Percentiles rank a stretch among this genome's conserved stretches.
phyloP scores from a whole-genome alignment of 2,797 vertebrate genomes.

The Pseudomugil gertrudae region DNA sequence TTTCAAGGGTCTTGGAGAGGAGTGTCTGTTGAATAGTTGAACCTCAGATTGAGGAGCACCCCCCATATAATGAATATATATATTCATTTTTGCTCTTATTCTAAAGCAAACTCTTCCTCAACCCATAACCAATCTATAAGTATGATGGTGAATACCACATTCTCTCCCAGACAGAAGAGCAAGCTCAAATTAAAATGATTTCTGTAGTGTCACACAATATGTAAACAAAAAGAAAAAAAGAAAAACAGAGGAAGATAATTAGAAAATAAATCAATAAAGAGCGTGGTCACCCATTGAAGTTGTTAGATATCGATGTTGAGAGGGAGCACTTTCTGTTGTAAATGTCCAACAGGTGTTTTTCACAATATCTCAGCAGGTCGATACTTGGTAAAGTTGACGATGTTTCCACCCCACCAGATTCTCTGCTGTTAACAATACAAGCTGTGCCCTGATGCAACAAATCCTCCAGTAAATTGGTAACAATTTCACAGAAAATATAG shows the following conservation, averaged over 20 bases:
- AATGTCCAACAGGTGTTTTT: constrained; percentile 30
- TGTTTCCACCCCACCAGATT: constrained; percentile 2
- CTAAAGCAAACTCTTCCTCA: no score
- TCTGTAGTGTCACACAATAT: background rate
- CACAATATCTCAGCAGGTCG: constrained; percentile 11
- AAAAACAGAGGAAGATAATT: background rate
- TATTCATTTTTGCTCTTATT: no score
- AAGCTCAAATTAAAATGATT: background rate
- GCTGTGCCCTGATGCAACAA: constrained; percentile 48
- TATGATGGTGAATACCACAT: no score
- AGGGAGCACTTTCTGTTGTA: background rate
- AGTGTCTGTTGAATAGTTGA: no score
- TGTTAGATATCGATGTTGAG: constrained; percentile 9
- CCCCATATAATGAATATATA: no score
- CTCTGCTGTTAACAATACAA: constrained; percentile 37
- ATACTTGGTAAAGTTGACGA: constrained; percentile 24
- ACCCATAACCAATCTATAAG: no score
- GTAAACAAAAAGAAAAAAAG: no score
- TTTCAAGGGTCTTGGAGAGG: no score
- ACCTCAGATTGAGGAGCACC: no score
- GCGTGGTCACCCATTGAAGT: background rate
- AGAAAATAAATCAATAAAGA: background rate
- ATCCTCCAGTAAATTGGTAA: constrained; percentile 66
- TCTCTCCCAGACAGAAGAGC: background rate
- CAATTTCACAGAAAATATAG: constrained; percentile 68